Evolutionary conservation across 2,888 invertebrate genomes (phyloP).

Genomic region (Meloe dianella): DNA sequence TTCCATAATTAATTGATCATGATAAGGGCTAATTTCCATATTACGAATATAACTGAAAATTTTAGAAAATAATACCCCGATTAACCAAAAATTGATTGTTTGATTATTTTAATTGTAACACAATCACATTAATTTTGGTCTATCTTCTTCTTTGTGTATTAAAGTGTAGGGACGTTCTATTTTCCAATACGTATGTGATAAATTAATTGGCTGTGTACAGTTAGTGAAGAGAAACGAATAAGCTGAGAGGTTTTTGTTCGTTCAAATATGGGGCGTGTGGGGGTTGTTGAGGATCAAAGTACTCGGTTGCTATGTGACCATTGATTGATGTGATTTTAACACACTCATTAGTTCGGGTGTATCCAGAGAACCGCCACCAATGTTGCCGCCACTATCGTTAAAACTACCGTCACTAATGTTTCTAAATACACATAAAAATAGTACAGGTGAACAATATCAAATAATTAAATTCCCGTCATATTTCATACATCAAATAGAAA

Average conservation of each 20-base stretch:
- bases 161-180: not conserved
- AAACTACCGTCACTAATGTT: conserved; percentile 34
- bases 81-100: too few relatives aligned
- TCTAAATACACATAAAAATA: conserved; percentile 28
- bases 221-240: conserved; percentile 34
- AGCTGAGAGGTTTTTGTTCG: conserved; percentile 24
- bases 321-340: conserved; percentile 59
- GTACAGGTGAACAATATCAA: conserved; percentile 45
- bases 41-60: conserved; percentile 14
- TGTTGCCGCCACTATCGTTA: not conserved
- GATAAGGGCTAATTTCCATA: conserved; percentile 36
- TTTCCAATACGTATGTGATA: not conserved
- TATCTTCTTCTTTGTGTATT: not conserved
- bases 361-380: conserved; percentile 21
- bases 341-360: conserved; percentile 53
- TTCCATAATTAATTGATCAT: conserved; percentile 34
- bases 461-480: conserved; percentile 37
- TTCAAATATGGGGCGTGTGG: conserved; percentile 7
- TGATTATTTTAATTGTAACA: too few relatives aligned
- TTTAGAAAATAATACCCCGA: not conserved
- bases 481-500: conserved; percentile 30
- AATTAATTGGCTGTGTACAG: conserved; percentile 35
- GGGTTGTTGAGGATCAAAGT: conserved; percentile 48
- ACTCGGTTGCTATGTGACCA: conserved; percentile 56
- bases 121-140: not conserved